Conservation (phyloP, 2,113 vertebrate species). For the Chamaea fasciata region DNA sequence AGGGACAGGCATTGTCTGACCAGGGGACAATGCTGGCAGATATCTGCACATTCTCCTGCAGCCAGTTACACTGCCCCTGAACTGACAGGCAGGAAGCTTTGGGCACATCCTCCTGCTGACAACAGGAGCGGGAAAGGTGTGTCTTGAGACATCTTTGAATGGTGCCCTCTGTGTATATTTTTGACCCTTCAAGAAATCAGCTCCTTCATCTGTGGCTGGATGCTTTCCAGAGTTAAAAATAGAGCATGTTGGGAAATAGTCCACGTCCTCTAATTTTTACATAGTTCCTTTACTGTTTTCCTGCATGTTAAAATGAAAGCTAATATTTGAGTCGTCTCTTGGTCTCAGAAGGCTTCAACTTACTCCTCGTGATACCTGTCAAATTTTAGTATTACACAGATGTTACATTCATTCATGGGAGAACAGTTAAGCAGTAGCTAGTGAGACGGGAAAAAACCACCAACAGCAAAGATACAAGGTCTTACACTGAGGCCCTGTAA, state of each 20-base stretch:
- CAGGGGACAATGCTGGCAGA: neutral
- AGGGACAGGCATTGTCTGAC: neutral
- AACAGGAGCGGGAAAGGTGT: neutral
- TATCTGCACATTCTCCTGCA: neutral
- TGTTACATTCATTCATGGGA: neutral
- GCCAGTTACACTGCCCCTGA: neutral
- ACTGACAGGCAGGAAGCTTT: neutral
- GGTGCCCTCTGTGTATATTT: neutral
- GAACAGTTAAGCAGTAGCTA: neutral
- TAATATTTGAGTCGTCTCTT: neutral
- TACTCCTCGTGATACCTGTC: neutral
- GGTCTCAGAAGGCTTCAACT: neutral
- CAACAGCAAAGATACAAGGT: neutral
- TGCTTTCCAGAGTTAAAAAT: constrained; percentile 14
- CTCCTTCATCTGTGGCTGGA: neutral
- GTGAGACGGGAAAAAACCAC: neutral
- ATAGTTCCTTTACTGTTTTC: neutral
- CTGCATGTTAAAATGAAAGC: neutral
- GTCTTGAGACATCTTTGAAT: neutral
- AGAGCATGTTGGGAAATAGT: neutral
- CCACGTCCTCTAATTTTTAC: neutral
- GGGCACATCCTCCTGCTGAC: neutral
- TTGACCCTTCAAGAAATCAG: neutral
- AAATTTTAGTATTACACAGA: neutral
- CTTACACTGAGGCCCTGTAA: neutral